A percentile compares a stretch with the other conserved stretches of the same genome.
phyloP scores from a whole-genome alignment of 1,140 invertebrate genomes.

The Diprion similis region DNA sequence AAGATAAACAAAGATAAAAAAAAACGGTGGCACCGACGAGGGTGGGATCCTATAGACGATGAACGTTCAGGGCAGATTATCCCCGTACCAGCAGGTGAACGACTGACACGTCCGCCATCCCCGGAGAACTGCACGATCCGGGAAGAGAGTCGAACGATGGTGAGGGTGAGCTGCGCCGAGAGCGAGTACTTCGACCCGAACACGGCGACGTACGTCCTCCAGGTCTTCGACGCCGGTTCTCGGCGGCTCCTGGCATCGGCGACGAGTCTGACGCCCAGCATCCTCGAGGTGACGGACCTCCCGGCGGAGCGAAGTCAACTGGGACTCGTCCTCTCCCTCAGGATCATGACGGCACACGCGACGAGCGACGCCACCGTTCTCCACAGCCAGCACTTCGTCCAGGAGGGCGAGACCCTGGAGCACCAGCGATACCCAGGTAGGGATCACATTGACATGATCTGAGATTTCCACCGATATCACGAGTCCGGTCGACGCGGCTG shows the following conservation, averaged over 20 bases:
- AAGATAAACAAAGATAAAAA: no score
- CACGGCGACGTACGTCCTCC: constrained; percentile 61
- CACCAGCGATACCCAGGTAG: constrained; percentile 56
- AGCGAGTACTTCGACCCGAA: constrained; percentile 49
- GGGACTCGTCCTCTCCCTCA: constrained; percentile 61
- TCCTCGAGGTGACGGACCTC: constrained; percentile 60
- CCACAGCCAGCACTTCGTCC: constrained; percentile 54
- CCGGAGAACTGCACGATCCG: constrained; percentile 62
- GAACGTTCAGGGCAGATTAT: constrained; percentile 22
- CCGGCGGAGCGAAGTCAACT: constrained; percentile 55
- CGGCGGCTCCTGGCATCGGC: constrained; percentile 60
- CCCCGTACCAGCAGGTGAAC: constrained; percentile 49
- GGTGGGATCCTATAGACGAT: background rate
- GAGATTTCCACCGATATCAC: no score
- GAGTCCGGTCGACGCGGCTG: no score
- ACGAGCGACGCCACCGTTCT: constrained; percentile 64
- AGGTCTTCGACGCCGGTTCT: constrained; percentile 64
- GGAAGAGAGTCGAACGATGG: constrained; percentile 56
- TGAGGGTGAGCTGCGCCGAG: constrained; percentile 61
- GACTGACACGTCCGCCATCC: constrained; percentile 50
- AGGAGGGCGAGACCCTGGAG: constrained; percentile 58
- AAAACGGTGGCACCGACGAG: no score
- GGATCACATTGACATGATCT: constrained; percentile 13
- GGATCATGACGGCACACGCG: constrained; percentile 60
- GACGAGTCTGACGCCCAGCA: constrained; percentile 59